These are phyloP conservation scores for Holacanthella duospinosa DNA, from an alignment of 2,888 invertebrate species.

Conservation along the genomic window DNA sequence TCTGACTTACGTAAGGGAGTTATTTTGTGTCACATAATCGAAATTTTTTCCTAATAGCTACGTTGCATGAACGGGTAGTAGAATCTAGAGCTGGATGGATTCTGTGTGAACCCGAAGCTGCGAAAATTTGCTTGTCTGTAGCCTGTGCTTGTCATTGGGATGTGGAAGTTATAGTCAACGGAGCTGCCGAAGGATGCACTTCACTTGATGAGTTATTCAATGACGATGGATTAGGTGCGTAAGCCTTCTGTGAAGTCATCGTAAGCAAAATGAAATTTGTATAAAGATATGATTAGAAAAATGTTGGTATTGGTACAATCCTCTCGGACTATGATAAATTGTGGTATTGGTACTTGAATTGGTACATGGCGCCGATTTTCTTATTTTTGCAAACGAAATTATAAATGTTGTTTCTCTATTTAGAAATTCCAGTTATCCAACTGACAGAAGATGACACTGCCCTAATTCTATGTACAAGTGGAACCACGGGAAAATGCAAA, in stretches of 20 bases:
- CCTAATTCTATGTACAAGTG: constrained; percentile 31
- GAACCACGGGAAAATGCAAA: constrained; percentile 27
- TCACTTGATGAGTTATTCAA: constrained; percentile 26
- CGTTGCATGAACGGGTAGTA: constrained; percentile 19
- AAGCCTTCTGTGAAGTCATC: too few relatives aligned
- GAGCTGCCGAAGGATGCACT: constrained; percentile 24
- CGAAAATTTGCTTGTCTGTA: constrained; percentile 23
- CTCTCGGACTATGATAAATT: too few relatives aligned
- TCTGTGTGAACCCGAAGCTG: constrained; percentile 28
- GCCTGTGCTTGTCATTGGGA: constrained; percentile 32
- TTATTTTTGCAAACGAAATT: too few relatives aligned
- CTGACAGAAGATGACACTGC: constrained; percentile 16
- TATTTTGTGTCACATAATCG: too few relatives aligned
- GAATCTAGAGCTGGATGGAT: constrained; percentile 33
- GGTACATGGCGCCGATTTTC: neutral
- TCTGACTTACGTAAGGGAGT: too few relatives aligned
- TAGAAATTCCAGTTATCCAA: constrained; percentile 21
- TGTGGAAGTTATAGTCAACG: constrained; percentile 30
- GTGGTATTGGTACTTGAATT: too few relatives aligned
- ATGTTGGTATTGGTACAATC: too few relatives aligned
- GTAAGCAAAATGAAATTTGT: too few relatives aligned
- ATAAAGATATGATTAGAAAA: too few relatives aligned
- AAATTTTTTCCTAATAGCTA: constrained; percentile 16
- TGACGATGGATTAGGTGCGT: constrained; percentile 30
- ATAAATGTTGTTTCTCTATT: neutral